Evolutionary conservation across 2,797 vertebrate species (phyloP), one percentile per base, ranked within the genome.

Genomic region (Scarus forsteni): DNA sequence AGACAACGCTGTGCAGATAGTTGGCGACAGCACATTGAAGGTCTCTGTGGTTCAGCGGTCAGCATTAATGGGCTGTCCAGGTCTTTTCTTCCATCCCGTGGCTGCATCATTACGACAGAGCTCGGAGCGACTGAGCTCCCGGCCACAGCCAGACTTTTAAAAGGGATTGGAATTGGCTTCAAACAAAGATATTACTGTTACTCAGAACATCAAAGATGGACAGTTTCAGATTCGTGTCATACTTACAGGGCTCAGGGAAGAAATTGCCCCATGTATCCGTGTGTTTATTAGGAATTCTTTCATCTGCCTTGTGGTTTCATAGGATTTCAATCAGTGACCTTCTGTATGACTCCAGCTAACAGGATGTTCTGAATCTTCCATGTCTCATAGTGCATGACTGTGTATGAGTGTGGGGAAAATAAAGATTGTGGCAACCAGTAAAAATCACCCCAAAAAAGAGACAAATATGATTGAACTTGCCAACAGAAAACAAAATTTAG

Each of bases 131-230:
- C 40, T 3, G 19, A 78, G 58, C 15, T 1, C 56, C 27, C 11
- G 1, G 56, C 61, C 10, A 1, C 53, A 77, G 70, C 84, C 83
- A 77, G 77, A 65, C 66, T 70, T 77, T 85, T 71, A 77, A 27
- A 77, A 81, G 69, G 65, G 81, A 71, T 76, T 72, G 60, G 69
- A 86, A 83, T 71, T 79, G 74, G 68, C 55, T 77, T 61, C 83
- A 80, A 85, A 88, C 82, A 88, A 83, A 91, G 79, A 84, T 60
- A 84, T 84, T 69, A 84, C 56, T 76, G 76, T 81, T 80, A 67
- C 61, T 76, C 69, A 61, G 45, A 81, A 81, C 77, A 90, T 88
- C 83, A 90, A 87, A 85, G 78, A 69, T 58, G 6, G 38, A 51
- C 36, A 8, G 3, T 68, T 66, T 35, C 16, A 53, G 54, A 66